phyloP scores from a whole-genome alignment of 2,797 vertebrate genomes.

The Rhyacichthys aspro region DNA sequence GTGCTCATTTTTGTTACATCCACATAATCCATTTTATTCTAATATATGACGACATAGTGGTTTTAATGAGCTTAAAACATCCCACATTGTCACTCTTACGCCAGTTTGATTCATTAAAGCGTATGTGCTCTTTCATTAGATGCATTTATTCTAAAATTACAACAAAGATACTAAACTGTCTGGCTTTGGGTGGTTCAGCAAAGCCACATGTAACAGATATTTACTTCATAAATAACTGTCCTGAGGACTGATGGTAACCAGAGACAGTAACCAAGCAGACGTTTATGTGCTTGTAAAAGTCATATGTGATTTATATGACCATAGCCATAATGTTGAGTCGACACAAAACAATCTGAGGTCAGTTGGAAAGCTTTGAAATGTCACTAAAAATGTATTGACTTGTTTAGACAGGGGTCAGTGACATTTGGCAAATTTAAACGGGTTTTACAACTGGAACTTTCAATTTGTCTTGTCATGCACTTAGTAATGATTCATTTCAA shows the following conservation, averaged over 20 bases:
- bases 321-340: too few species aligned
- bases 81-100: conserved; percentile 3
- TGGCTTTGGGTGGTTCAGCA: conserved; percentile 10
- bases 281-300: too few species aligned
- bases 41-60: conserved; percentile 17
- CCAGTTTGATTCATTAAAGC: conserved; percentile 8
- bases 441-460: conserved; percentile 7
- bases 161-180: conserved; percentile 6
- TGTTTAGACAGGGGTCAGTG: too few species aligned
- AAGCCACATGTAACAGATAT: conserved; percentile 55
- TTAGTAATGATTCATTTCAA: neutral
- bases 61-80: conserved; percentile 15
- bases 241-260: conserved; percentile 5
- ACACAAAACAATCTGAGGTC: too few species aligned
- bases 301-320: too few species aligned
- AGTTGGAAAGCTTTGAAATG: too few species aligned
- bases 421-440: too few species aligned
- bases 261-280: neutral
- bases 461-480: conserved; percentile 6
- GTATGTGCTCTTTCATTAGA: conserved; percentile 33
- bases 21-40: neutral
- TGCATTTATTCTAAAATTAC: conserved; percentile 19
- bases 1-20: conserved; percentile 32
- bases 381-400: too few species aligned
- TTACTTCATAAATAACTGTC: conserved; percentile 14